These are phyloP conservation scores for Colistium nudipinnis DNA, from an alignment of 2,113 vertebrate genomes.

Conservation along the genomic window DNA sequence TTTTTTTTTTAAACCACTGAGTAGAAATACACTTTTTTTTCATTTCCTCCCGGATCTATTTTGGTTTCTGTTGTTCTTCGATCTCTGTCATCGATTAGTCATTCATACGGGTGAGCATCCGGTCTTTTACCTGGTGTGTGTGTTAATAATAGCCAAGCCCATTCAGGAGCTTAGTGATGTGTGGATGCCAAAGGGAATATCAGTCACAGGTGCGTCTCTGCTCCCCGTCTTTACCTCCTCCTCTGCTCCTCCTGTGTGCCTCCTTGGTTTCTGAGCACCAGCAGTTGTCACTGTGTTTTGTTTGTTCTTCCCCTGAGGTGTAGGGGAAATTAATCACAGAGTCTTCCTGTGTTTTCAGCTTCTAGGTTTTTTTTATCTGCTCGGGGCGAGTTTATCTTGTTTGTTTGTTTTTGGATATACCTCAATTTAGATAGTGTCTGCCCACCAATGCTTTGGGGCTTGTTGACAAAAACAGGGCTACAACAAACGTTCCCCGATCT, in stretches of 20 bases:
- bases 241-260: no score
- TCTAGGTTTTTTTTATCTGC: conserved; percentile 12
- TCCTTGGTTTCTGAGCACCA: neutral
- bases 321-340: conserved; percentile 47
- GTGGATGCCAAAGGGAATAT: neutral
- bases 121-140: conserved; percentile 14
- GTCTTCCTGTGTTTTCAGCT: conserved; percentile 19
- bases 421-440: conserved; percentile 24
- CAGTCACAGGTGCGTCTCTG: no score
- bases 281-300: neutral
- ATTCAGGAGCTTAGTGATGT: neutral
- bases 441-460: conserved; percentile 8
- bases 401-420: conserved; percentile 14
- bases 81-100: conserved; percentile 55
- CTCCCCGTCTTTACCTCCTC: no score
- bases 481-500: conserved; percentile 28
- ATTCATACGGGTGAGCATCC: conserved; percentile 30
- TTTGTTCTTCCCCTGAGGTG: conserved; percentile 24
- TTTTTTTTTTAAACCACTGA: neutral
- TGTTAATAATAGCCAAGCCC: neutral
- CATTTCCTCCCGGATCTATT: conserved; percentile 4
- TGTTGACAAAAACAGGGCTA: conserved; percentile 26
- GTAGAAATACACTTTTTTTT: neutral
- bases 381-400: conserved; percentile 10
- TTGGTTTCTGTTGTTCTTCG: conserved; percentile 20